Evolutionary conservation across 1,140 invertebrate genomes (phyloP), one percentile per base, ranked within the genome.

Genomic region (Caenorhabditis remanei): DNA sequence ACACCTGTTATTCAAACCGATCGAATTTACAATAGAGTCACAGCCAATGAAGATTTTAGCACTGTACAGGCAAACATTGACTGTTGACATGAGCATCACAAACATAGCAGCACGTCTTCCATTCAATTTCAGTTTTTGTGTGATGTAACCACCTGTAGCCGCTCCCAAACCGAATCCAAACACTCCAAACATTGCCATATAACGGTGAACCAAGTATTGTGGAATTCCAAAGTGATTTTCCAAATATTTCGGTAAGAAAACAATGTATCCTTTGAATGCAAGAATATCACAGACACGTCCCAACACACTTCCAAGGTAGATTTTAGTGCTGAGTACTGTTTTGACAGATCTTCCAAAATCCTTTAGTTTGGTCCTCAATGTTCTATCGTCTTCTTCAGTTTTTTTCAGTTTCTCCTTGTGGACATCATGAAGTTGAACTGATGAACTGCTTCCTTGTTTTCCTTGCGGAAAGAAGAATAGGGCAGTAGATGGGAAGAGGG

Each of bases 201-300:
- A 90, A 7, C 85, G 65, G 86, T 92, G 92, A 41, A 92, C 91
- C 85, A 89, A 79, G 83, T 93, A 93, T 55, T 91, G 91, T 24
- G 91, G 92, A 58, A 92, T 92, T 48, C 91, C 91, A 87, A 90
- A 92, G 71, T 92, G 91, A 83, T 93, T 90, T 83, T 92, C 91
- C 55, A 92, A 83, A 83, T 92, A 92, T 85, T 92, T 92, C 2
- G 91, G 92, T 41, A 93, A 58, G 85, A 92, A 92, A 13, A 92
- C 91, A 61, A 91, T 85, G 83, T 92, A 92, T 19, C 91, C 91
- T 85, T 90, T 92, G 87, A 92, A 91, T 11, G 91, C 92, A 13
- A 92, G 75, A 58, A 92, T 87, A 85, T 92, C 91, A 56, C 90
- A 83, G 53, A 93, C 89, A 53, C 91, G 83, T 53, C 91, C 91